Evolutionary conservation across 2,888 invertebrate genomes (phyloP).

Genomic region (Spilosoma lubricipeda): DNA sequence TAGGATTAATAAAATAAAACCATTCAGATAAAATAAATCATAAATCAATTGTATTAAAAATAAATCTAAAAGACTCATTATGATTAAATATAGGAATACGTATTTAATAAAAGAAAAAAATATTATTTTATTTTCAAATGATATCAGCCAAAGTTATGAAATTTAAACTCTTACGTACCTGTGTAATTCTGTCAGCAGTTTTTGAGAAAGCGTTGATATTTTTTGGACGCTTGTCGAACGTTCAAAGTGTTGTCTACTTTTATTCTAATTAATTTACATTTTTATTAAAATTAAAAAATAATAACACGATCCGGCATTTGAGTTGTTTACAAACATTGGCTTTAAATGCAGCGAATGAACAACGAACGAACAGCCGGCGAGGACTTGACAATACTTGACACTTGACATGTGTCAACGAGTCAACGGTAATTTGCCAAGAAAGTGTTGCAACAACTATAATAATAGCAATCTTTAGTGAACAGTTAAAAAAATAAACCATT

Average conservation of each 20-base stretch:
- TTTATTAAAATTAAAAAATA: neutral
- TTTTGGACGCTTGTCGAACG: conserved; percentile 80
- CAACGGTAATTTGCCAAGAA: neutral
- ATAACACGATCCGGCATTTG: conserved; percentile 1
- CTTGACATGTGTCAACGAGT: neutral
- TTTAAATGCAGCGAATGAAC: neutral
- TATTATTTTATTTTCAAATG: conserved; percentile 9
- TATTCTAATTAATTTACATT: conserved; percentile 58
- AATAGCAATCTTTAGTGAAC: neutral
- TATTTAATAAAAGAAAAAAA: neutral
- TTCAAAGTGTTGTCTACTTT: conserved; percentile 65
- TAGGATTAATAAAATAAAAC: too few relatives aligned
- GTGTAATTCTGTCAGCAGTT: conserved; percentile 95
- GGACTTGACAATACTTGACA: neutral
- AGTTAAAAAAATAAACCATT: too few relatives aligned
- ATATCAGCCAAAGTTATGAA: conserved; percentile 51
- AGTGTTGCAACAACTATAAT: neutral
- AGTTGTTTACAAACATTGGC: neutral
- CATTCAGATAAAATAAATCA: too few relatives aligned
- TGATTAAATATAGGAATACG: neutral
- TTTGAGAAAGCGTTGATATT: conserved; percentile 94
- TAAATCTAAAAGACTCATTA: neutral
- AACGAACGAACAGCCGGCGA: neutral
- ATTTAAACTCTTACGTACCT: conserved; percentile 86
- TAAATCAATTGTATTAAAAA: neutral